Conservation (phyloP, 2,113 vertebrate species). For the Muntiacus muntjak region DNA sequence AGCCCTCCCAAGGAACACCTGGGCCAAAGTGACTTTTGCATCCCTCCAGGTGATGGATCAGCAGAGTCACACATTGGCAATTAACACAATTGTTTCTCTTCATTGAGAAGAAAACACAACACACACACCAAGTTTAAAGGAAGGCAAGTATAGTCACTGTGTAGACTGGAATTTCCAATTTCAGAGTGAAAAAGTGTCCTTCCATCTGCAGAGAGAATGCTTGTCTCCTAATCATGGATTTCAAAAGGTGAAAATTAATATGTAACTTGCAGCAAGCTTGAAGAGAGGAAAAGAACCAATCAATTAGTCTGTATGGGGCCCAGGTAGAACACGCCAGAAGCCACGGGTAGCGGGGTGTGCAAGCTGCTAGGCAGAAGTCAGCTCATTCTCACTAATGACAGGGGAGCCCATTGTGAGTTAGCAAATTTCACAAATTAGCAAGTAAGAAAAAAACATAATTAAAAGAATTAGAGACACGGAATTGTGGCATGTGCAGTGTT, state of each 20-base stretch:
- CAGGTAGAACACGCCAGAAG: not conserved
- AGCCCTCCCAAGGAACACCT: rapidly evolving
- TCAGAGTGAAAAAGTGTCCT: not conserved
- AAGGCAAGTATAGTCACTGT: rapidly evolving
- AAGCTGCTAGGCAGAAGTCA: not conserved
- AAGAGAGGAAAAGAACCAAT: not conserved
- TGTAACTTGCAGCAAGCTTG: not conserved
- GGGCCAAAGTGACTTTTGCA: rapidly evolving
- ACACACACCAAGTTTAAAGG: no score
- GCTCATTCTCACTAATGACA: not conserved
- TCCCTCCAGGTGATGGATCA: rapidly evolving
- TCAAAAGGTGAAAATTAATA: constrained; percentile 36
- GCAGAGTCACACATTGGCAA: rapidly evolving
- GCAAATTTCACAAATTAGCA: constrained; percentile 40
- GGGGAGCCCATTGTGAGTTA: not conserved
- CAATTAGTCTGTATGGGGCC: not conserved
- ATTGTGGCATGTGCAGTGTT: not conserved
- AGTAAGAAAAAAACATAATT: constrained; percentile 37
- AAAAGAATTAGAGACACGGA: constrained; percentile 17
- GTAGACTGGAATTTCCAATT: not conserved
- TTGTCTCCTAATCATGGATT: not conserved
- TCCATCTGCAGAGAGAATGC: not conserved
- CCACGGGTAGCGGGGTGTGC: not conserved
- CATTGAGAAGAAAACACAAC: not conserved
- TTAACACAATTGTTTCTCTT: rapidly evolving